A percentile compares a stretch with the other conserved stretches of the same genome.
Evolutionary conservation across 2,888 invertebrate species (phyloP).

Genomic region (Byasa hedistus): DNA sequence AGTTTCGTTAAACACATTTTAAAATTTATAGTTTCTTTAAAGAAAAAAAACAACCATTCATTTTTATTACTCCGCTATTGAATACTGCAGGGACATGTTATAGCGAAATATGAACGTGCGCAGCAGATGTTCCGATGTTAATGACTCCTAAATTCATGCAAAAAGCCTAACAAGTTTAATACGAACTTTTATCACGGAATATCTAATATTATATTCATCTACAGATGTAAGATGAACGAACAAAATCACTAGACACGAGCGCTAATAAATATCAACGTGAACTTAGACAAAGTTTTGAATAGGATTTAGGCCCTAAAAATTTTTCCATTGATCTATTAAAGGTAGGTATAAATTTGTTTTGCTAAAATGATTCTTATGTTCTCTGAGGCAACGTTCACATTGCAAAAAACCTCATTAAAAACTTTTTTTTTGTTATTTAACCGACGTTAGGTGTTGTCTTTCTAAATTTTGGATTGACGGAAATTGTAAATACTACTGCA

Average conservation of each 20-base stretch:
- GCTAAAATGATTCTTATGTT: too few species aligned
- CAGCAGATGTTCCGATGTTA: slow-evolving; percentile 43
- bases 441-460: too few species aligned
- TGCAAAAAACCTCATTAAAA: too few species aligned
- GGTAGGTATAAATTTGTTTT: too few species aligned
- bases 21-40: neutral
- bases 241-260: neutral
- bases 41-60: slow-evolving; percentile 8
- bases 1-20: too few species aligned
- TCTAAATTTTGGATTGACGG: too few species aligned
- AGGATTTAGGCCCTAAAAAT: too few species aligned
- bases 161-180: slow-evolving; percentile 23
- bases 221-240: neutral
- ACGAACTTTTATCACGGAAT: neutral
- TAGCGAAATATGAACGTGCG: slow-evolving; percentile 39
- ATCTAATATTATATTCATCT: neutral
- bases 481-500: too few species aligned
- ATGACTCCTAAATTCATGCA: slow-evolving; percentile 42
- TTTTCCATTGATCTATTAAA: too few species aligned
- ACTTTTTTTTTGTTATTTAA: too few species aligned
- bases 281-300: too few species aligned
- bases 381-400: too few species aligned
- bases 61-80: slow-evolving; percentile 6
- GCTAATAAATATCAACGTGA: neutral
- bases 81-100: slow-evolving; percentile 14